Evolutionary conservation across 2,797 vertebrate genomes (phyloP), one percentile per base, ranked within the genome.

Genomic region (Enteromius treurensis): DNA sequence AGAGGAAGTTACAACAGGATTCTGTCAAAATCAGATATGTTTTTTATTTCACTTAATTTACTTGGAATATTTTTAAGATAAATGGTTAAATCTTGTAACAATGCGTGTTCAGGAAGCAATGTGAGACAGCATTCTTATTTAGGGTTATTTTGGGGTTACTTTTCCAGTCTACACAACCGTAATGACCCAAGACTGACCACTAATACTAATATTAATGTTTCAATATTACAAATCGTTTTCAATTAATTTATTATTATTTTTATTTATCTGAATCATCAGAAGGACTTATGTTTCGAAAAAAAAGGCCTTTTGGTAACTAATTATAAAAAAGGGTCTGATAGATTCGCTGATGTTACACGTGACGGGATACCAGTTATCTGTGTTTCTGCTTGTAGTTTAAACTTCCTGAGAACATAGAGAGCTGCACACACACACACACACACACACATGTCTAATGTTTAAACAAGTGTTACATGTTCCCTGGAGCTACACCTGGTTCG

Each of bases 401-500:
- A 32, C 19, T 79, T 82, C 71, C 83, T 68, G 42, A 70, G 78
- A 40, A 80, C 78, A 69, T 69, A 32, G 40, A n/a, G n/a, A n/a
- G n/a, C n/a, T n/a, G n/a, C n/a, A n/a, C n/a, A n/a, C n/a, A n/a
- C n/a, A n/a, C 37, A 45, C 21, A 45, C 55, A 77, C 34, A 60
- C 29, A 14, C 32, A 60, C 29, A 14, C n/a, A 42, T 42, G 64
- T 69, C 21, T 53, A 58, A 49, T 51, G 37, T 79, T 53, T 77
- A 65, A 75, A 75, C 53, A 70, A 81, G 42, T 65, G 68, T 58
- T 29, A 64, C 47, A 76, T 51, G 19, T 78, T 77, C 58, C 60
- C 79, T 53, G 79, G 82, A 69, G 65, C 81, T 81, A 62, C 32
- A 79, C 45, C 74, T 76, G 58, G 53, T 37, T 77, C 74, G 78